A percentile compares a stretch with the other conserved stretches of the same genome.
These are phyloP conservation scores for Harpalus rubripes DNA, from an alignment of 2,888 invertebrate species.

Conservation along the genomic window DNA sequence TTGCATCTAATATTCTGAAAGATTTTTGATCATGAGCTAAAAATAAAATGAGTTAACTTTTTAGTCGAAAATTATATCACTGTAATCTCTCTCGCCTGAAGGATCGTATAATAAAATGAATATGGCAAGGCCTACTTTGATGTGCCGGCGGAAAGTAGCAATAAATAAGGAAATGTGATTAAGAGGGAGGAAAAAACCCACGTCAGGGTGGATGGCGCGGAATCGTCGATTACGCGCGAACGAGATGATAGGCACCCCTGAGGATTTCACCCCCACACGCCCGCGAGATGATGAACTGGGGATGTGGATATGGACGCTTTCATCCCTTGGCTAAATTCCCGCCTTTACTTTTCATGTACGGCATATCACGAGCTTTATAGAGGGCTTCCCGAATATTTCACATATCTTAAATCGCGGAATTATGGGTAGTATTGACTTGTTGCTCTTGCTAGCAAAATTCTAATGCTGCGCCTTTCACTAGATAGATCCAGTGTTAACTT, in stretches of 20 bases:
- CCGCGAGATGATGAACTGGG: constrained; percentile 36
- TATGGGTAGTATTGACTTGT: neutral
- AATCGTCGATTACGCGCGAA: constrained; percentile 61
- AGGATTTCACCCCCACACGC: constrained; percentile 21
- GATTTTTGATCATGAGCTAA: neutral
- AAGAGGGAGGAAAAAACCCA: constrained; percentile 54
- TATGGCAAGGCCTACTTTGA: constrained; percentile 42
- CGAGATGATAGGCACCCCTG: constrained; percentile 53
- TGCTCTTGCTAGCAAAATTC: neutral
- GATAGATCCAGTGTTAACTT: too few relatives aligned
- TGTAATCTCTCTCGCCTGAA: neutral
- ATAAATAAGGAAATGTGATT: constrained; percentile 63
- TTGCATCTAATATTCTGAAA: neutral
- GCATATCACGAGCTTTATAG: constrained; percentile 21
- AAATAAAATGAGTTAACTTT: neutral
- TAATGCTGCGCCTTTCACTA: too few relatives aligned
- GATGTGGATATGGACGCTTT: neutral
- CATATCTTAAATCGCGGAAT: neutral
- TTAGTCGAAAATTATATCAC: too few relatives aligned
- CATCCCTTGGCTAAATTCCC: constrained; percentile 21
- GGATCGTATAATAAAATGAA: constrained; percentile 42
- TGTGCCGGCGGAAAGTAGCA: constrained; percentile 53
- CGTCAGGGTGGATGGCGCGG: constrained; percentile 52
- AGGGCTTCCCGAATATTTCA: constrained; percentile 24
- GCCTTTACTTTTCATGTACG: constrained; percentile 27